Conservation (phyloP, 1,140 invertebrate genomes). For the Calliphora vicina region DNA sequence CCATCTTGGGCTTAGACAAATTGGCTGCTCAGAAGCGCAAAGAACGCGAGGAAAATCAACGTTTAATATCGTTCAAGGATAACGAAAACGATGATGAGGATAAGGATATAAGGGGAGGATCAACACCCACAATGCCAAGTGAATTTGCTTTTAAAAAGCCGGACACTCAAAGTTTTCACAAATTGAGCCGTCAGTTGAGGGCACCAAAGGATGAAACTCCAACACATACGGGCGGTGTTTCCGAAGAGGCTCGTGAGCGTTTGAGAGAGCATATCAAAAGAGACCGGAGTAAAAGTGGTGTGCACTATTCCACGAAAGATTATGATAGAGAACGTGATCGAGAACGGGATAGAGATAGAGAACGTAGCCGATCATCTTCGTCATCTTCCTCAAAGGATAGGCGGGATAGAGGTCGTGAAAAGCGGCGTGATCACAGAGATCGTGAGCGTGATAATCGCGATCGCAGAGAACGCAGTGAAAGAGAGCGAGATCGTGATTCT, state of each 20-base stretch:
- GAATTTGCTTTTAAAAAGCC: conserved; percentile 57
- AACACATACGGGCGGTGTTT: conserved; percentile 90
- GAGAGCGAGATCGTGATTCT: conserved; percentile 46
- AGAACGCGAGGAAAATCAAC: conserved; percentile 70
- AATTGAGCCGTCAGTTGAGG: conserved; percentile 75
- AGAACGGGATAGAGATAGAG: conserved; percentile 44
- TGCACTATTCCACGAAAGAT: conserved; percentile 68
- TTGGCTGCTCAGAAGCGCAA: conserved; percentile 76
- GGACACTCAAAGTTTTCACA: conserved; percentile 61
- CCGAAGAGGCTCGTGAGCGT: conserved; percentile 77
- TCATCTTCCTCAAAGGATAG: conserved; percentile 50
- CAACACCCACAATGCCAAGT: conserved; percentile 46
- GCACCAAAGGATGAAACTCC: conserved; percentile 86
- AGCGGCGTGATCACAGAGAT: conserved; percentile 39
- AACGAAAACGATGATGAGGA: conserved; percentile 69
- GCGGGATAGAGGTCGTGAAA: conserved; percentile 39
- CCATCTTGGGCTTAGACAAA: conserved; percentile 86
- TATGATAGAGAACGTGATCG: conserved; percentile 56
- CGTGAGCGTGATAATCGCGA: conserved; percentile 44
- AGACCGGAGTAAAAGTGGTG: conserved; percentile 63
- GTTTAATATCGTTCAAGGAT: conserved; percentile 72
- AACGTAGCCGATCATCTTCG: conserved; percentile 46
- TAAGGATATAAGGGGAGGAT: conserved; percentile 40
- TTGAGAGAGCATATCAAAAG: conserved; percentile 71
- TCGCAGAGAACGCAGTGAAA: conserved; percentile 38